phyloP scores from a whole-genome alignment of 2,113 vertebrate genomes.

The Rutilus rutilus region DNA sequence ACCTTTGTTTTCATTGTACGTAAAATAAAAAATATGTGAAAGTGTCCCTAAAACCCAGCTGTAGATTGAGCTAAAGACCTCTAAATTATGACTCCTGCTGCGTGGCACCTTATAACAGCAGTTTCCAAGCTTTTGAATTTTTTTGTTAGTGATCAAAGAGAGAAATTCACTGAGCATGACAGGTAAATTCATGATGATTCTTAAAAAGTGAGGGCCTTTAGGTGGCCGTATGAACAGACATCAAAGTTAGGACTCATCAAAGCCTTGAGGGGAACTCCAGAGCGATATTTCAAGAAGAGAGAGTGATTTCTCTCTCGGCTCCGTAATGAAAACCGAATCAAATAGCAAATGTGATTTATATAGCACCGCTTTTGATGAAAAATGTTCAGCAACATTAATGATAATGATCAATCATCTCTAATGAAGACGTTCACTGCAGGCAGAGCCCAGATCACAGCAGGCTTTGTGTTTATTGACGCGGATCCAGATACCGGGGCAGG shows the following conservation, averaged over 20 bases:
- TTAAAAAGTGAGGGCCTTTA: constrained; percentile 6
- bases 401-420: constrained; percentile 30
- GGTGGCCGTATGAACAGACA: constrained; percentile 35
- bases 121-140: constrained; percentile 28
- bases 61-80: neutral
- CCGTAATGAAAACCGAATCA: constrained; percentile 42
- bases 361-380: constrained; percentile 21
- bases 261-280: constrained; percentile 30
- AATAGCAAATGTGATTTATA: constrained; percentile 43
- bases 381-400: constrained; percentile 33
- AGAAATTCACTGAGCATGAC: neutral
- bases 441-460: constrained; percentile 35
- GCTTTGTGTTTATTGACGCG: constrained; percentile 56
- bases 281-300: constrained; percentile 12
- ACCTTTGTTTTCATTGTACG: neutral
- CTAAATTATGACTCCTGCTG: neutral
- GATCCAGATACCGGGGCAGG: constrained; percentile 37
- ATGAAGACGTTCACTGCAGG: constrained; percentile 22
- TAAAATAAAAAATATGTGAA: neutral
- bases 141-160: constrained; percentile 20
- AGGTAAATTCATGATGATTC: constrained; percentile 40
- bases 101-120: constrained; percentile 20
- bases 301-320: constrained; percentile 3
- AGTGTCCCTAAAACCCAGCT: neutral
- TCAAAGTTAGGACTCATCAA: constrained; percentile 22